phyloP scores from a whole-genome alignment of 2,888 invertebrate genomes.

The Melanargia galathea region DNA sequence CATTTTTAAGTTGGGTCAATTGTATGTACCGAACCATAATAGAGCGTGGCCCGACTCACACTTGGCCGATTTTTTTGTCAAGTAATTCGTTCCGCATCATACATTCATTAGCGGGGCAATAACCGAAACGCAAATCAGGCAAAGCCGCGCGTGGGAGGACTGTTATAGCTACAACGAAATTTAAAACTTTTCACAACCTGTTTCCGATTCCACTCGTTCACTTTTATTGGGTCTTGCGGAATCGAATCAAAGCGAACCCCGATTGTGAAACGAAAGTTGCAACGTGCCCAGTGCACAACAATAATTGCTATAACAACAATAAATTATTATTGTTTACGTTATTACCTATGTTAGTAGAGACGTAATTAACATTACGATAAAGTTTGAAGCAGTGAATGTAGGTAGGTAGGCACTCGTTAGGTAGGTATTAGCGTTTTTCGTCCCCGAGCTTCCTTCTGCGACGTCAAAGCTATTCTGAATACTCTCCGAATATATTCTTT shows the following conservation, averaged over 20 bases:
- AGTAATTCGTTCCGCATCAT: conserved; percentile 12
- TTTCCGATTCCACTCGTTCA: conserved; percentile 26
- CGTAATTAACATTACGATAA: too few relatives aligned
- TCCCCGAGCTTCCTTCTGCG: not conserved
- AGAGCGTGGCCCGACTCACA: too few relatives aligned
- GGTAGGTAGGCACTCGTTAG: not conserved
- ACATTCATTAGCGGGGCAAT: conserved; percentile 37
- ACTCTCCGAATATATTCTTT: conserved; percentile 10
- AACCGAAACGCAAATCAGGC: conserved; percentile 38
- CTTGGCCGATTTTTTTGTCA: too few relatives aligned
- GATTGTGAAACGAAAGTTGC: conserved; percentile 16
- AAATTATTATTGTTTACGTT: too few relatives aligned
- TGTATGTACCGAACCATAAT: too few relatives aligned
- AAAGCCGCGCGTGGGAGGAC: conserved; percentile 36
- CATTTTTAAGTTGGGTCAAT: too few relatives aligned
- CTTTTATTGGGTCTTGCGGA: conserved; percentile 20
- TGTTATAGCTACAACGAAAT: conserved; percentile 24
- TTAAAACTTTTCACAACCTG: conserved; percentile 36
- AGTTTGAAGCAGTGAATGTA: too few relatives aligned
- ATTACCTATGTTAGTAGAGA: too few relatives aligned
- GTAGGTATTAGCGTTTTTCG: not conserved
- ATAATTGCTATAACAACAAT: too few relatives aligned
- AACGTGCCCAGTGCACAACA: conserved; percentile 4
- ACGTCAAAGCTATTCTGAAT: not conserved
- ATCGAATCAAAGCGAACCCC: conserved; percentile 22